Evolutionary conservation across 2,113 vertebrate species (phyloP), one percentile per base, ranked within the genome.

Genomic region (Illadopsis cleaveri): DNA sequence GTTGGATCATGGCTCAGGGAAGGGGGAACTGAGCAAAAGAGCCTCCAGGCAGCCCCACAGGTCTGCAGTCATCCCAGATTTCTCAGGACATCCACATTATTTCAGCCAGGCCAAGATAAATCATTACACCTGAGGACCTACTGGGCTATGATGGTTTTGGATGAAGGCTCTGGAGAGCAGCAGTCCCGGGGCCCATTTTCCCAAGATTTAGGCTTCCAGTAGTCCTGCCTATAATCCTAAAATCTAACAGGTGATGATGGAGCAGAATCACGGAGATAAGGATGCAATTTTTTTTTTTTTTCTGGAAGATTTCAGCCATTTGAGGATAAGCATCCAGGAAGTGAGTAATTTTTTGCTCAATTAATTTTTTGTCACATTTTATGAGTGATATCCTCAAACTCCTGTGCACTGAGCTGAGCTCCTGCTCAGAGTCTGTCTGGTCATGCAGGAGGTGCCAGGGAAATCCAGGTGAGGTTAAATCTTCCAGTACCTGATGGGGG

Each of bases 371-470:
- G 22, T 75, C 44, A n/a, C 35, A 25, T 90, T 91, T 84, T 44
- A 15, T 25, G 20, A 85, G 20, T 3, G 56, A 76, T 28, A 64
- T 8, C 30, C 64, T 72, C 57, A 85, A 82, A 30, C 3, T 18
- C 8, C 38, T 7, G 0, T 38, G 19, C 35, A 35, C 16, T 23
- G 73, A 87, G 27, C 50, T 0, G 0, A 4, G 13, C 24, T 71
- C 9, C n/a, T 66, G 40, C n/a, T 76, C 0, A 0, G 35, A 79
- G 35, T 35, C 35, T n/a, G 50, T 51, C 69, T 50, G 42, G 51
- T 50, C 23, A 33, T 5, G n/a, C 27, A 38, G 40, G 53, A 71
- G 27, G 9, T 45, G 33, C 31, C 57, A 54, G 19, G 44, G 19
- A 80, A 64, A 68, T 69, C 27, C 24, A 69, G 28, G 6, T 30